Percentiles rank a stretch among this genome's conserved stretches.
phyloP scores from a whole-genome alignment of 2,113 vertebrate genomes.

The Narcine bancroftii region DNA sequence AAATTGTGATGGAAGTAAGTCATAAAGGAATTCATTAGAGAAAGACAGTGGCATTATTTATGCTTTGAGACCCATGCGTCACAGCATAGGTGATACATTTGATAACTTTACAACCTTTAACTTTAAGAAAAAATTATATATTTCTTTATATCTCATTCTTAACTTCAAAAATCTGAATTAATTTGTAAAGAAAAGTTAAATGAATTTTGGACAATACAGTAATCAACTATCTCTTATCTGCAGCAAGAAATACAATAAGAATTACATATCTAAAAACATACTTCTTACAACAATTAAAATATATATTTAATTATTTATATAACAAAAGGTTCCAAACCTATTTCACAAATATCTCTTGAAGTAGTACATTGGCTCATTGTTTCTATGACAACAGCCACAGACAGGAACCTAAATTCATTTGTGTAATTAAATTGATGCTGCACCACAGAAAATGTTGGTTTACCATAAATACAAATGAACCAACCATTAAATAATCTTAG shows the following conservation, averaged over 20 bases:
- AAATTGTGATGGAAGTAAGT: too few species aligned
- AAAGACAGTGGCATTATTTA: background rate
- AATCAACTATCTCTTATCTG: background rate
- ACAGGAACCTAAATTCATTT: background rate
- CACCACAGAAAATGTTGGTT: background rate
- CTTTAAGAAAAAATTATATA: too few species aligned
- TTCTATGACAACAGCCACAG: constrained; percentile 16
- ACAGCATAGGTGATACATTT: background rate
- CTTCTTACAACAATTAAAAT: background rate
- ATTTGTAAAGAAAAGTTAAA: background rate
- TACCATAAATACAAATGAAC: background rate
- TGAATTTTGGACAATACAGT: background rate
- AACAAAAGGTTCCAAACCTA: constrained; percentile 5
- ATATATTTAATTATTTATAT: constrained; percentile 6
- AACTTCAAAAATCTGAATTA: background rate
- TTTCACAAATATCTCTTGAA: background rate
- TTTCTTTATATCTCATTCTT: too few species aligned
- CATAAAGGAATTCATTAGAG: too few species aligned
- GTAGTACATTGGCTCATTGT: constrained; percentile 4
- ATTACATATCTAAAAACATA: background rate
- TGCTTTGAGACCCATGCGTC: background rate
- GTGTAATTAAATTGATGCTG: background rate
- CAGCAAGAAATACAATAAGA: background rate
- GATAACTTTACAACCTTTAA: too few species aligned
- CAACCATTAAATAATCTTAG: background rate